phyloP scores from a whole-genome alignment of 2,113 vertebrate species.

The Nesoenas mayeri region DNA sequence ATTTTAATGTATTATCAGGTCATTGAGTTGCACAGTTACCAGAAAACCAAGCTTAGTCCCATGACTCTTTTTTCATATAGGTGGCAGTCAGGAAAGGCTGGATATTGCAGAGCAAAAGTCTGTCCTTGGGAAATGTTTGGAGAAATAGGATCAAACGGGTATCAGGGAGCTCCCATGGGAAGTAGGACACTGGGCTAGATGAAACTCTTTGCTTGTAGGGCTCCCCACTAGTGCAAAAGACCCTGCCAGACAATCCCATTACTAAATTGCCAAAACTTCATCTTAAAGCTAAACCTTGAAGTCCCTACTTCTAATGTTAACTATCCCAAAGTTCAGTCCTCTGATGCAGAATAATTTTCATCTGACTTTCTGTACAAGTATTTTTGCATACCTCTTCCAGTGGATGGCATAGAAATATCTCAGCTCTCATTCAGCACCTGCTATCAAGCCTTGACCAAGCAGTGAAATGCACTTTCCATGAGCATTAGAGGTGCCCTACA shows the following conservation, averaged over 20 bases:
- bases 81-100: not conserved
- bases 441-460: not conserved
- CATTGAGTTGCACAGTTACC: not conserved
- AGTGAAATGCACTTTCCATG: not conserved
- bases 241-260: not conserved
- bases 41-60: not conserved
- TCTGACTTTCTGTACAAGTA: not conserved
- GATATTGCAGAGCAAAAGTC: not conserved
- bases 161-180: not conserved
- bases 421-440: not conserved
- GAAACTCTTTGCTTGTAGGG: not conserved
- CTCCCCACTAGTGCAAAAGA: not conserved
- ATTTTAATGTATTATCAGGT: not conserved
- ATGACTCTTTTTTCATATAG: not conserved
- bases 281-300: not conserved
- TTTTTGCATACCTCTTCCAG: not conserved
- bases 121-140: not conserved
- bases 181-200: not conserved
- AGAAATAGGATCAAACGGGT: not conserved
- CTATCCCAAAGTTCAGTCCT: not conserved
- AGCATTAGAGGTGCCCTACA: not conserved
- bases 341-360: not conserved
- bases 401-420: not conserved
- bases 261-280: not conserved
- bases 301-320: not conserved